Base-by-base conservation (phyloP, 2,113 vertebrate species). In the Ictidomys tridecemlineatus region DNA sequence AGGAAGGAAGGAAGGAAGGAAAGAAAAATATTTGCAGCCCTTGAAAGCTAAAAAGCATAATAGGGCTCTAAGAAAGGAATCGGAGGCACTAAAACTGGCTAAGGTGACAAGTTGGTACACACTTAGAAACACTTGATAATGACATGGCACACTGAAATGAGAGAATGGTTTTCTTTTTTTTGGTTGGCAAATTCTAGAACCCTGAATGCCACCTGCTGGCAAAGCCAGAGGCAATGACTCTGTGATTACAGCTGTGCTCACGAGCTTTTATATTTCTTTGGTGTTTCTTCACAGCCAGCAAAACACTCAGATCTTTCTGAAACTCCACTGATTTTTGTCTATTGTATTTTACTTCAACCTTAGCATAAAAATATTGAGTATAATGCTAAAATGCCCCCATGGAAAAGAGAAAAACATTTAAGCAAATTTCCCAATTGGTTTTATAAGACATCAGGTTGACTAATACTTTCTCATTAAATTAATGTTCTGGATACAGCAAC, bases 181-280 rank as follows among this genome's bases (percentile, higher is more conserved):
- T 65, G 78, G 12, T 70, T 76, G 63, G 79, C 16, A 90, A 92
- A 92, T 85, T 82, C 69, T 84, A 83, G 79, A 92, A 77, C 51
- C 45, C 70, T 53, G 58, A 83, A 78, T 92, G 91, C 63, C 89
- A 94, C 84, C 91, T 93, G 26, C 93, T 94, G 51, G 79, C 85
- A 97, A 91, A 89, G 69, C 45, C 45, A 76, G n/a, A 86, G 45
- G 56, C 48, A 91, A 26, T 80, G 83, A 58, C 32, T 80, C 93
- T 58, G 84, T 39, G 37, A 69, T 56, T 96, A 91, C 42, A 93
- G 69, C 14, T 61, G 10, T 72, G 32, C 51, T 72, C 10, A 8
- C 24, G 7, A 94, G 39, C 42, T 79, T 80, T 76, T 69, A 56
- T 77, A 65, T 30, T 39, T 80, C 67, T 82, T 67, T 70, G 63